Evolutionary conservation across 2,888 invertebrate species (phyloP), one percentile per base, ranked within the genome.

Genomic region (Euzophera pinguis): DNA sequence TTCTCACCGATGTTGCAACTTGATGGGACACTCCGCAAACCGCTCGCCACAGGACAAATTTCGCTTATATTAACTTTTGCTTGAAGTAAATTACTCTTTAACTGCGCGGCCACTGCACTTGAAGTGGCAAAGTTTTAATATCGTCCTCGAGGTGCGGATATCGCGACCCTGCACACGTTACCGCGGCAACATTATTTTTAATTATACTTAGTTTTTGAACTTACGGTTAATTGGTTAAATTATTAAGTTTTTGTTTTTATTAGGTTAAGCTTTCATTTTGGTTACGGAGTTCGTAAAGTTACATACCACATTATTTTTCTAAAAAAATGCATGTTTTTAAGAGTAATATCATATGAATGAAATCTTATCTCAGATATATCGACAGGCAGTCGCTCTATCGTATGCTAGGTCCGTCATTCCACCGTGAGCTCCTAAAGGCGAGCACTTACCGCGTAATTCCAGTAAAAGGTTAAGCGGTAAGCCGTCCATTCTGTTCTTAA

Each of bases 41-140:
- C 79, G 75, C 75, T 69, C 61, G 73, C 83, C 77, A 73, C 80
- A 78, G 77, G 78, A 86, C 84, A 82, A 86, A 85, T 86, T 87
- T 84, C 75, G 83, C 81, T 86, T 86, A 83, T 85, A 86, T 88
- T 86, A 88, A 87, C 85, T 88, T 88, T 85, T 86, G 80, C 78
- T 78, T 71, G 62, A 75, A 82, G 81, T 85, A 79, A 84, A 86
- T 84, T 87, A 84, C 79, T 77, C 80, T 81, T 76, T 74, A 73
- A 75, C 78, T 75, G 80, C 64, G 75, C 78, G 79, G 78, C 81
- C 83, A 80, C 72, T 82, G 83, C 84, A 83, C 79, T 85, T 79
- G 74, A 82, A 87, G 83, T 81, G 79, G 75, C 68, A 78, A 87
- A 88, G 83, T 88, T 88, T 84, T 86, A 86, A 87, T 86, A 78